phyloP scores from a whole-genome alignment of 2,113 vertebrate species.

The pig (Sus scrofa) region DNA sequence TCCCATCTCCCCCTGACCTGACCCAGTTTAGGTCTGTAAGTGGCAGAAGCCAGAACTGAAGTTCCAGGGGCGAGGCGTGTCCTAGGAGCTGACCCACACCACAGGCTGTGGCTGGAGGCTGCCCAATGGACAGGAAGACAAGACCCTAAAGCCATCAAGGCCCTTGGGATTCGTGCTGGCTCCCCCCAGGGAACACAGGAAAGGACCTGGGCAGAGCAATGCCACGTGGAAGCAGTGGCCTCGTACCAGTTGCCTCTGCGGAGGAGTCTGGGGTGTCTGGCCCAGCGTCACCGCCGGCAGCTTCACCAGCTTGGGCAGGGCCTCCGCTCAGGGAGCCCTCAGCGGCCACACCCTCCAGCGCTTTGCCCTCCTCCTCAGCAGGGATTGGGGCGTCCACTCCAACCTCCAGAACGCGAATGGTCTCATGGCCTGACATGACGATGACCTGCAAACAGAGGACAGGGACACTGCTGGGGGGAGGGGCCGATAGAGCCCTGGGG shows the following conservation, averaged over 20 bases:
- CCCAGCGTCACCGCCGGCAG: conserved; percentile 45
- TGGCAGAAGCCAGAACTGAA: neutral
- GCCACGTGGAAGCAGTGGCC: neutral
- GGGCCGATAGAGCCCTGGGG: neutral
- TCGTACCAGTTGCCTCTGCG: conserved; percentile 83
- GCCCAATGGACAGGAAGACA: neutral
- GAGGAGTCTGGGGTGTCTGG: conserved; percentile 70
- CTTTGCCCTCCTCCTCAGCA: conserved; percentile 87
- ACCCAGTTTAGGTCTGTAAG: neutral
- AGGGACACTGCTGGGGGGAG: neutral
- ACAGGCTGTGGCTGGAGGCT: neutral
- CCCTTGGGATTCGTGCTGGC: neutral
- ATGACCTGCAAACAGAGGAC: conserved; percentile 91
- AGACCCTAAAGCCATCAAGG: neutral
- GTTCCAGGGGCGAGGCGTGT: neutral
- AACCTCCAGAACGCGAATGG: conserved; percentile 96
- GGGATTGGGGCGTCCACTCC: conserved; percentile 92
- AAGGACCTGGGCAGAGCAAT: neutral
- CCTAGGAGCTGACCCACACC: neutral
- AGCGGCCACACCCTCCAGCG: conserved; percentile 58
- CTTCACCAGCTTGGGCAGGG: conserved; percentile 41
- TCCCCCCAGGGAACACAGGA: neutral
- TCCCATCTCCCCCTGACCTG: neutral
- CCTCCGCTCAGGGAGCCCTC: conserved; percentile 74
- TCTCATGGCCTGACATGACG: conserved; percentile 98